Evolutionary conservation across 35 echinoderm and acorn worm genomes (phyloP).

Genomic region (Strongylocentrotus purpuratus): DNA sequence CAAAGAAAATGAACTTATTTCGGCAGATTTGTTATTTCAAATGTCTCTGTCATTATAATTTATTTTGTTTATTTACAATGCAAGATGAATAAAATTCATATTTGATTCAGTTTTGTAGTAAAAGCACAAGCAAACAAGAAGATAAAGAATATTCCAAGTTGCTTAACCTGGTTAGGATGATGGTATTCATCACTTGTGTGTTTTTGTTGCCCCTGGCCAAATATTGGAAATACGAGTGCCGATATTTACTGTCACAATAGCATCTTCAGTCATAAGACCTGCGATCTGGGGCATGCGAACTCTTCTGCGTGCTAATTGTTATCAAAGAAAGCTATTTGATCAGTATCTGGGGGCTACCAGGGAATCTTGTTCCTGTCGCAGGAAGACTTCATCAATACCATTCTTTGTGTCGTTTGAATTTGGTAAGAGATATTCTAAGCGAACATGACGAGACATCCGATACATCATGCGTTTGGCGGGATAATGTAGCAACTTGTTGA

Average conservation of each 20-base stretch:
- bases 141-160: not conserved
- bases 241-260: constrained; percentile 52
- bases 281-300: constrained; percentile 18
- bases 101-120: not conserved
- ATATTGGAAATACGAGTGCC: constrained; percentile 35
- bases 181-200: constrained; percentile 12
- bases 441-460: not conserved
- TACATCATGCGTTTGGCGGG: not conserved
- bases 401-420: not conserved
- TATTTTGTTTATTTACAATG: not conserved
- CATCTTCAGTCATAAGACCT: not conserved
- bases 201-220: constrained; percentile 22
- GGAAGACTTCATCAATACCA: not conserved
- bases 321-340: constrained; percentile 49
- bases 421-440: not conserved
- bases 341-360: constrained; percentile 5
- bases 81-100: not conserved
- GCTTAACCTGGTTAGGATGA: not conserved
- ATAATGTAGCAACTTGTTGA: constrained; percentile 12
- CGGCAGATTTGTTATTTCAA: not conserved
- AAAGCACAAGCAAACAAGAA: not conserved
- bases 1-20: not conserved
- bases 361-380: constrained; percentile 8
- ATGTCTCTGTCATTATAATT: not conserved
- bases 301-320: constrained; percentile 37